Base-by-base conservation (phyloP, 2,888 invertebrate species). In the Protonemura montana region DNA sequence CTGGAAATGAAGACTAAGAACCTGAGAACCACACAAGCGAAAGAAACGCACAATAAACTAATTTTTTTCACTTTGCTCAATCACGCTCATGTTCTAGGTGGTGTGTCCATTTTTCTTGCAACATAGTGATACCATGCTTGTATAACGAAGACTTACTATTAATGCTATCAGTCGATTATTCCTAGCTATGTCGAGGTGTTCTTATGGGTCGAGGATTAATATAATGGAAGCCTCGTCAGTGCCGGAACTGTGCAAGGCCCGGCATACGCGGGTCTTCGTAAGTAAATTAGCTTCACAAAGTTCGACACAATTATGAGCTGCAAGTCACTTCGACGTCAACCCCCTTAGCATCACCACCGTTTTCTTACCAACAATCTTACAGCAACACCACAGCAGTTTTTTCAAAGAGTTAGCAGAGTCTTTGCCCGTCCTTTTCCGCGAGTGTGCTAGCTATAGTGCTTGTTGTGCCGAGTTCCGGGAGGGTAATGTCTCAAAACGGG, bases 401-500 rank as follows among this genome's bases (percentile, higher is more conserved):
- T 35, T 10, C 35, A 35, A 10, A 35, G 35, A 35, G 5, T 35
- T 35, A 10, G 35, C 35, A 3, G 10, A 35, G 35, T 3, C 10
- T 10, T 35, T 3, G 10, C 35, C 5, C 35, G 35, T 6, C 35
- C 5, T 10, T 10, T 35, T 59, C 21, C n/a, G n/a, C n/a, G n/a
- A n/a, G 59, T 10, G 59, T 7, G 59, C 21, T 3, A 59, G 59
- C 21, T 3, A 1, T 35, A 35, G 35, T 35, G 35, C 35, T 35
- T 3, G 35, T 35, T 35, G 59, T 21, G 59, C 21, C 21, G 59
- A 10, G 3, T 59, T 59, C 1, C 59, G 29, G 78, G 13, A 5
- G 27, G 27, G 92, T 25, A 91, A 89, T 88, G 87, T 88, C 13
- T 82, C 87, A 59, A 85, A 83, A 89, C 85, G 87, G 26, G 87